Base-by-base conservation (phyloP, 2,113 vertebrate species). In the Tinamus guttatus region DNA sequence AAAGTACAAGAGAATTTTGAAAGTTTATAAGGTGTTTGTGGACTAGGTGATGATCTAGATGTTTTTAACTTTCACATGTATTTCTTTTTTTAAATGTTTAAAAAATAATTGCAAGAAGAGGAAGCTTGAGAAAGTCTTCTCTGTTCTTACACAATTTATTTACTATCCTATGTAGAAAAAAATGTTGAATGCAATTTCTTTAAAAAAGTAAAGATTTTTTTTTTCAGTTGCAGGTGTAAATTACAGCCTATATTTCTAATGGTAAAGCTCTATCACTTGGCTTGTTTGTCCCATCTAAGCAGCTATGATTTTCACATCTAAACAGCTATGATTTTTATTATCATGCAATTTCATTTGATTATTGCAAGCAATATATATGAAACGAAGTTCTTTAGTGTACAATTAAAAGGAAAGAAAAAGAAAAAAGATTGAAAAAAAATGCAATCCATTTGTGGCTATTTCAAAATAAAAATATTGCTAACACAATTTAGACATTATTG, bases 321-420 rank as follows among this genome's bases (percentile, higher is more conserved):
- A 65, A 65, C n/a, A 65, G 17, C 1, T 65, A 75, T 14, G 9
- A 36, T 65, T 79, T 87, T 36, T 1, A 15, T 51, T 62, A 67
- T 36, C 64, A 18, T 28, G 12, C 5, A 51, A 11, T 58, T 94
- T 18, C 9, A 65, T 85, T 79, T 79, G 86, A 47, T 64, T 88
- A 34, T 49, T 81, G 5, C 9, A 69, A 85, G 9, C 13, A 21
- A 4, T n/a, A 11, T 36, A 9, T 5, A 2, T 58, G 56, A 83
- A 90, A 51, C 9, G 17, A 85, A 82, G 13, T 65, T 74, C 58
- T 24, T 36, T 62, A n/a, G 21, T 62, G 20, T 70, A 17, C 62
- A 77, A 73, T 19, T 56, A 83, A 77, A 88, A 25, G n/a, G 78
- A 56, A 87, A 87, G 51, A 84, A 84, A 49, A 49, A 22, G 7